Evolutionary conservation across 2,888 invertebrate species (phyloP), one percentile per base, ranked within the genome.

Genomic region (Platypus cylindrus): DNA sequence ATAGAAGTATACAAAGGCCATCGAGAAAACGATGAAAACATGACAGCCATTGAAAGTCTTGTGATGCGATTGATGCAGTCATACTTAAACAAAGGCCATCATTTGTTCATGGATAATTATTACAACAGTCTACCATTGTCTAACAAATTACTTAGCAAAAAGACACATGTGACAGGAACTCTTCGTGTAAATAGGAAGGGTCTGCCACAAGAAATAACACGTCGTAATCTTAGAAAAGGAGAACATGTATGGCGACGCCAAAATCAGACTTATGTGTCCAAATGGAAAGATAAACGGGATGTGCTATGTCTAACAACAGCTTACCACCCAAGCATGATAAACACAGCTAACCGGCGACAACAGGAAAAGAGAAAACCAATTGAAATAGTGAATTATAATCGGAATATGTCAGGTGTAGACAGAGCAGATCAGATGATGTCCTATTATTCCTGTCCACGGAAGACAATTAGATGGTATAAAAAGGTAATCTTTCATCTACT

Each of bases 401-500:
- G 40, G 31, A 40, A 48, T 40, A 48, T 48, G 47, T 43, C 35
- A 31, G 44, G 48, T 30, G 42, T 50, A 32, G 46, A 52, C 44
- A 36, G 48, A 24, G 30, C 40, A 29, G 52, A 53, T 41, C 54
- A 53, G 39, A 52, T 54, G 48, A 47, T 47, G 26, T 45, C 49
- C 14, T 51, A 52, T 43, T 52, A 51, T 45, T 44, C 49, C 33
- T 45, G 41, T 46, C 52, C 52, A 26, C 34, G 49, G 31, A 53
- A 53, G 47, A 50, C 50, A 20, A 52, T 52, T 34, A 34, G 48
- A 26, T 52, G 51, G 52, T 54, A 53, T 36, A 51, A 53, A 45
- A 54, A 52, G 38, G 46, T 53, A 36, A 44, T 51, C 15, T 52
- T 54, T 45, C 53, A 53, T 42, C 43, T 37, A 16, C 12, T 37